These are phyloP conservation scores for Leucophora obtusa DNA, from an alignment of 2,888 invertebrate species.

Conservation along the genomic window DNA sequence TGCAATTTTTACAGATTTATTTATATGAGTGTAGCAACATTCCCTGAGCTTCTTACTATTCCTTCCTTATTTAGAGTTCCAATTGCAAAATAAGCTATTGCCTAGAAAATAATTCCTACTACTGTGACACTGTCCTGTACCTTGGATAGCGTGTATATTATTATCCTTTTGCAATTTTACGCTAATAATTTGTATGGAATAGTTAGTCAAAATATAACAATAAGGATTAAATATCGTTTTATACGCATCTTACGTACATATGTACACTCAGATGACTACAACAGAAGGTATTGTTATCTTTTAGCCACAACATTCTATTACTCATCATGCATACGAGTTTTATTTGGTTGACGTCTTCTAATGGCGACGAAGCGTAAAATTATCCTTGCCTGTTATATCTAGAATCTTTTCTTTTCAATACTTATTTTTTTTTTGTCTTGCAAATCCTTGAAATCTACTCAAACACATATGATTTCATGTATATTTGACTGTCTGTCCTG, in stretches of 20 bases:
- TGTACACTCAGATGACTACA: conserved; percentile 23
- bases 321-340: not conserved
- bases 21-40: no score
- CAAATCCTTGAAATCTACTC: conserved; percentile 58
- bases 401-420: conserved; percentile 46
- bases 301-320: conserved; percentile 37
- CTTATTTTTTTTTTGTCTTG: conserved; percentile 15
- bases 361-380: conserved; percentile 61
- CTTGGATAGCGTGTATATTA: not conserved
- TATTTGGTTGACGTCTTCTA: conserved; percentile 52
- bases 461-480: conserved; percentile 2
- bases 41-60: no score
- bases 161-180: conserved; percentile 44
- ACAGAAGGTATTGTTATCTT: conserved; percentile 38
- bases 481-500: no score
- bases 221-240: conserved; percentile 61
- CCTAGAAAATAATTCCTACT: not conserved
- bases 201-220: conserved; percentile 49
- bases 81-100: no score
- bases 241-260: conserved; percentile 51
- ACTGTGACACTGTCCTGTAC: not conserved
- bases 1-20: no score
- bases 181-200: conserved; percentile 34
- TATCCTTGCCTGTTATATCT: conserved; percentile 60
- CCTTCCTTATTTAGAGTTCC: no score